Evolutionary conservation across 2,888 invertebrate species (phyloP).

Genomic region (Lithophane socia): DNA sequence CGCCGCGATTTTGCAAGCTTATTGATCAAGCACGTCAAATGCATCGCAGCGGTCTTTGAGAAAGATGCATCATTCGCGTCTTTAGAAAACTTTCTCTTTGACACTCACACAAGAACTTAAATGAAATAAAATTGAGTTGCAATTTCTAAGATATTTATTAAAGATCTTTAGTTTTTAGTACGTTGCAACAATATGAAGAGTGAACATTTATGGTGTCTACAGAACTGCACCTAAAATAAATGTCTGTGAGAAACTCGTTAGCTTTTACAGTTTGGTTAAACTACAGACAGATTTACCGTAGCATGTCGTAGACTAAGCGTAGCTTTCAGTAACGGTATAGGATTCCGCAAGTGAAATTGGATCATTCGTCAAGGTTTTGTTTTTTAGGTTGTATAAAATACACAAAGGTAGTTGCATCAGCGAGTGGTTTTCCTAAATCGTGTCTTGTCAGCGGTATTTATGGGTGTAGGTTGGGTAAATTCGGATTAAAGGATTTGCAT

Average conservation of each 20-base stretch:
- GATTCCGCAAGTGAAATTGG: conserved; percentile 63
- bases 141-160: conserved; percentile 6
- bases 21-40: conserved; percentile 42
- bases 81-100: conserved; percentile 52
- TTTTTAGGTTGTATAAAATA: conserved; percentile 52
- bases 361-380: conserved; percentile 60
- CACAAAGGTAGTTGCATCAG: conserved; percentile 44
- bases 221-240: conserved; percentile 28
- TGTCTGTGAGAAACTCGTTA: conserved; percentile 50
- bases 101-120: conserved; percentile 21
- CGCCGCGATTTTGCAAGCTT: conserved; percentile 38
- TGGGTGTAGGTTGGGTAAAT: conserved; percentile 57
- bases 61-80: conserved; percentile 41
- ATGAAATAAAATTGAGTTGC: conserved; percentile 37
- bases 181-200: neutral
- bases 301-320: conserved; percentile 60
- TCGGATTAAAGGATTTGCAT: conserved; percentile 43
- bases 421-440: conserved; percentile 35
- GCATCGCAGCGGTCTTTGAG: conserved; percentile 38
- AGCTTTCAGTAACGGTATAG: conserved; percentile 65
- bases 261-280: conserved; percentile 58
- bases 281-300: conserved; percentile 63
- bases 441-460: conserved; percentile 25
- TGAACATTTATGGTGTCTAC: conserved; percentile 15
- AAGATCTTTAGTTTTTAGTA: conserved; percentile 13